Evolutionary conservation across 2,113 vertebrate genomes (phyloP).

Genomic region (Bambusicola thoracicus): DNA sequence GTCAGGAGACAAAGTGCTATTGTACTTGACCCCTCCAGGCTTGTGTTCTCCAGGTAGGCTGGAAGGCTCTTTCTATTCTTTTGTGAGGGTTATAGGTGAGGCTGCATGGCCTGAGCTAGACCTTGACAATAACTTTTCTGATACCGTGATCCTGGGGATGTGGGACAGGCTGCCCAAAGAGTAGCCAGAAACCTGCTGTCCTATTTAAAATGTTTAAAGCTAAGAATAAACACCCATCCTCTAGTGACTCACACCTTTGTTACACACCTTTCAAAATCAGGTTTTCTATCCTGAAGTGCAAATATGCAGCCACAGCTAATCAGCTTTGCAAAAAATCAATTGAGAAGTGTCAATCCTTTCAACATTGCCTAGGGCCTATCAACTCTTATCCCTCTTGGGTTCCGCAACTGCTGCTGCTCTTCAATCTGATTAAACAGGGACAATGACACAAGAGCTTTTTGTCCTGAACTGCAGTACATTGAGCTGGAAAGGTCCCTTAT

Average conservation of each 20-base stretch:
- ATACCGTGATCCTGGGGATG: neutral
- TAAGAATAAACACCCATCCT: neutral
- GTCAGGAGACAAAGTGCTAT: neutral
- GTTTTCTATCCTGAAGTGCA: constrained; percentile 22
- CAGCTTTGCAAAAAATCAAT: constrained; percentile 33
- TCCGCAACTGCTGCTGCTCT: neutral
- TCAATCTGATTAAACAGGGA: neutral
- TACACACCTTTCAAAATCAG: constrained; percentile 31
- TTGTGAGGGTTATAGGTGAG: neutral
- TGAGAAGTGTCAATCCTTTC: constrained; percentile 4
- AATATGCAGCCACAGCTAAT: constrained; percentile 29
- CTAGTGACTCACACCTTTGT: constrained; percentile 2
- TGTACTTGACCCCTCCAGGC: neutral
- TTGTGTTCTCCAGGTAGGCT: neutral
- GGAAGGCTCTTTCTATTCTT: neutral
- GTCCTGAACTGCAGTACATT: neutral
- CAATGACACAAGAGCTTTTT: neutral
- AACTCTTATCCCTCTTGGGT: neutral
- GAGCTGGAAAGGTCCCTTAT: neutral
- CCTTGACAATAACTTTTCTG: neutral
- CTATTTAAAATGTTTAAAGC: neutral
- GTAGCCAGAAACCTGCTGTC: neutral
- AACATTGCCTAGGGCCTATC: neutral
- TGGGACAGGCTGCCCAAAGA: neutral
- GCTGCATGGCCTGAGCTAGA: neutral